Evolutionary conservation across 1,140 invertebrate genomes (phyloP), one percentile per base, ranked within the genome.

Genomic region (Drosophila bifasciata): DNA sequence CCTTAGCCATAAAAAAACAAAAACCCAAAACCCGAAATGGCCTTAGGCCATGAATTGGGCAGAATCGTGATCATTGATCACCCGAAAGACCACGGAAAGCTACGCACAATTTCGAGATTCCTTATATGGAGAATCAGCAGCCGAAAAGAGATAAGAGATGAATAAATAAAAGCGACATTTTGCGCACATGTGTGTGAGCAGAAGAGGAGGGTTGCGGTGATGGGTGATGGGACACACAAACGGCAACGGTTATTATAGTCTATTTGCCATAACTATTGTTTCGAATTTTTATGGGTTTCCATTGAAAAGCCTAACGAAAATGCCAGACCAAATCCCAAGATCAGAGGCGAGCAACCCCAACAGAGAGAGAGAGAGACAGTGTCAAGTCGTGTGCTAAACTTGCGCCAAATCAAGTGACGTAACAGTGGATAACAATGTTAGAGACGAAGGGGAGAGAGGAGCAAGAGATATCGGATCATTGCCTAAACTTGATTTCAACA

Each of bases 401-500:
- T 72, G 60, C 52, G 67, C 57, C 74, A 70, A 63, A 76, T 70
- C 48, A 53, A 51, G 57, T 73, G 58, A 58, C 49, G 73, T 62
- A 67, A 58, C 43, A 67, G n/a, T 64, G 48, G 40, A 50, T 40
- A 32, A 28, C 28, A 13, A 58, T 25, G 5, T 6, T n/a, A 9
- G n/a, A 21, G 13, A 19, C 3, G 28, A 44, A 16, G 40, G 3
- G 8, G 28, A n/a, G 40, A 56, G 53, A 58, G 28, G 21, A 4
- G 9, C 6, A 23, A 13, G 4, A 36, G 11, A 36, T 28, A 43
- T 51, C 36, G n/a, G 52, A 17, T 17, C 41, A 52, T 46, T 50
- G 40, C 28, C 51, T 43, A 77, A 67, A 78, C 76, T 78, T 67
- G 76, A 78, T 78, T 78, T 78, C 43, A 68, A 51, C 71, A 71